phyloP scores from a whole-genome alignment of 2,797 vertebrate species.

The Spinus pinus region DNA sequence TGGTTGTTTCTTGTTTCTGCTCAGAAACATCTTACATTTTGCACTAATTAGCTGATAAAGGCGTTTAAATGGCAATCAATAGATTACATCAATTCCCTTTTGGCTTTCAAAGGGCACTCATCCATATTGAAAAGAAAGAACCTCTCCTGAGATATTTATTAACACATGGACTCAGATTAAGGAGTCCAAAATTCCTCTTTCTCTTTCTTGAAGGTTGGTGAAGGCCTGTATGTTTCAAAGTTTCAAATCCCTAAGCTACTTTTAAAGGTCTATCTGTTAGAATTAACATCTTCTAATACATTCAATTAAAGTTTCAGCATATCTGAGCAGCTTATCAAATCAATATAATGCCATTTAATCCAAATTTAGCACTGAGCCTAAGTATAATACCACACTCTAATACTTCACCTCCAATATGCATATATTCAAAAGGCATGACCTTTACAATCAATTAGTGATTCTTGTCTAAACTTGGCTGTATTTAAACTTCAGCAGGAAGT shows the following conservation, averaged over 20 bases:
- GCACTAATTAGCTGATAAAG: slow-evolving; percentile 43
- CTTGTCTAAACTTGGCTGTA: slow-evolving; percentile 36
- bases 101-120: slow-evolving; percentile 54
- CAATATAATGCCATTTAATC: slow-evolving; percentile 29
- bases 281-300: slow-evolving; percentile 41
- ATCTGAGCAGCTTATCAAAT: slow-evolving; percentile 30
- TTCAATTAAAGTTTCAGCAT: slow-evolving; percentile 45
- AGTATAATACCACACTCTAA: slow-evolving; percentile 25
- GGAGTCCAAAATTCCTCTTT: background rate
- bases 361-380: slow-evolving; percentile 14
- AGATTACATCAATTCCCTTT: slow-evolving; percentile 53
- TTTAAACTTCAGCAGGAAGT: slow-evolving; percentile 53
- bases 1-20: slow-evolving; percentile 12
- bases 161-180: background rate
- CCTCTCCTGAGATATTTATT: slow-evolving; percentile 28
- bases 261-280: background rate
- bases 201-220: background rate
- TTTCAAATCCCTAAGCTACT: background rate
- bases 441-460: slow-evolving; percentile 50
- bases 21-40: slow-evolving; percentile 47
- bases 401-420: slow-evolving; percentile 27
- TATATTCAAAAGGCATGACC: slow-evolving; percentile 39
- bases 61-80: slow-evolving; percentile 65
- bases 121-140: slow-evolving; percentile 1
- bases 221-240: background rate